These are phyloP conservation scores for Amiota minor DNA, from an alignment of 2,888 invertebrate species.

Conservation along the genomic window DNA sequence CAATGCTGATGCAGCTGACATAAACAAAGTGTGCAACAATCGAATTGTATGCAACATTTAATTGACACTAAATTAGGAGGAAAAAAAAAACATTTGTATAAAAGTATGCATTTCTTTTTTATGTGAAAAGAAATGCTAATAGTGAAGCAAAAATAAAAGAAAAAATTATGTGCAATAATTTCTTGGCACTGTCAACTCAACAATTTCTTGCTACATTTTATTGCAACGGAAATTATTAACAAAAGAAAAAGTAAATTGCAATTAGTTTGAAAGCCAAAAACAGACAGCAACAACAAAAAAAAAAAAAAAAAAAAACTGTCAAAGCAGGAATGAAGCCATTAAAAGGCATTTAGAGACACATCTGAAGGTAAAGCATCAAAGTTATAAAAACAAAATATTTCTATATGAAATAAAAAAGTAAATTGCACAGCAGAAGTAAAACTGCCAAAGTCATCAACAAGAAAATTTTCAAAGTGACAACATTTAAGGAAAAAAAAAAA, in stretches of 20 bases:
- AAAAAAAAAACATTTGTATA: not conserved
- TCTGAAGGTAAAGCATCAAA: not conserved
- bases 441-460: constrained; percentile 30
- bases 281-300: not conserved
- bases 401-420: not conserved
- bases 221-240: not conserved
- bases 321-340: constrained; percentile 66
- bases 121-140: not conserved
- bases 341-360: constrained; percentile 39
- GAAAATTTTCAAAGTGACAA: constrained; percentile 21
- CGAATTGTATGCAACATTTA: constrained; percentile 49
- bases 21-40: not conserved
- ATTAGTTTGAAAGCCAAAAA: constrained; percentile 17
- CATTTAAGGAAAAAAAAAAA: not conserved
- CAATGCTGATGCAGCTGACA: not conserved
- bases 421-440: constrained; percentile 14
- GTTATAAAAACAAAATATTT: not conserved
- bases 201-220: not conserved
- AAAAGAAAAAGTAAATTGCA: constrained; percentile 19
- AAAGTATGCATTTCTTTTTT: not conserved
- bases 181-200: too few relatives aligned
- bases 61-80: constrained; percentile 51
- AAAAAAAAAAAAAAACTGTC: constrained; percentile 52
- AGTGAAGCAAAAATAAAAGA: not conserved
- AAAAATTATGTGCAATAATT: too few relatives aligned